Conservation (phyloP, 1,140 invertebrate species). For the Metaphire vulgaris region DNA sequence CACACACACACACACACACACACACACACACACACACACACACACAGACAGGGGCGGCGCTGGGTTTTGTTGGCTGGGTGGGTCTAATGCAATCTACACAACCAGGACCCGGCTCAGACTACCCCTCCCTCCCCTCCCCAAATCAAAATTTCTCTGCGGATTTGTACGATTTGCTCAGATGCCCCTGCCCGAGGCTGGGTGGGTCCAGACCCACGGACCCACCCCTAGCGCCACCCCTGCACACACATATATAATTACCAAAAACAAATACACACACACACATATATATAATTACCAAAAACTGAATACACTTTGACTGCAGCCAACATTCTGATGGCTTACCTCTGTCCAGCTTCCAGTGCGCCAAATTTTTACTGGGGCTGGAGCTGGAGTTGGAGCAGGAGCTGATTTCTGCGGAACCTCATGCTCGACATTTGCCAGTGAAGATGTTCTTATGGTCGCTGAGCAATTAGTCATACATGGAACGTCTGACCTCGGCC, state of each 20-base stretch:
- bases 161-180: no score
- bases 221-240: no score
- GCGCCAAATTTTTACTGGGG: not conserved
- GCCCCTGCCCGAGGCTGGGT: no score
- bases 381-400: not conserved
- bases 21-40: slow-evolving; percentile 4
- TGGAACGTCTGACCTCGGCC: not conserved
- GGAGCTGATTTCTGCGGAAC: no score
- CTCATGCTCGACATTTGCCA: no score
- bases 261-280: not conserved
- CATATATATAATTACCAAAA: slow-evolving; percentile 12
- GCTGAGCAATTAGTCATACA: not conserved
- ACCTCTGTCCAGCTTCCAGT: not conserved
- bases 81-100: no score
- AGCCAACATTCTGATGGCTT: not conserved
- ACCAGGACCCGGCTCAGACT: no score
- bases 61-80: no score
- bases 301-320: not conserved
- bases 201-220: no score
- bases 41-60: not conserved
- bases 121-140: no score
- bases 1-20: not conserved
- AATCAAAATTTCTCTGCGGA: no score
- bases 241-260: not conserved
- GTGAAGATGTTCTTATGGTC: no score